Conservation (phyloP, 2,113 vertebrate species). For the Laticauda colubrina region DNA sequence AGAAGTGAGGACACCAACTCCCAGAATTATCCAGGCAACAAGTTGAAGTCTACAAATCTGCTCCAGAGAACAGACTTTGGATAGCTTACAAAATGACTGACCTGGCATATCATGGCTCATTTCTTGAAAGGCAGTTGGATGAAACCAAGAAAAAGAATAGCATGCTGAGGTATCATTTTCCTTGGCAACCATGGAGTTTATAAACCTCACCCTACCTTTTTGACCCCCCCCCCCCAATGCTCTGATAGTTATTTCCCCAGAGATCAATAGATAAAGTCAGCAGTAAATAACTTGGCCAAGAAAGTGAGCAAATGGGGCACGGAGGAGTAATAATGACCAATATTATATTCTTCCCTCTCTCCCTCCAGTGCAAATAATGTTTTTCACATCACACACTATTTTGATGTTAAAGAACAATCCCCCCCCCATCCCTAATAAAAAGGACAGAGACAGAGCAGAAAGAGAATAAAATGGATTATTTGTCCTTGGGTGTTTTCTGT, state of each 20-base stretch:
- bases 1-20: background rate
- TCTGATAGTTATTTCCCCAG: background rate
- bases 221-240: background rate
- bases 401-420: too few species aligned
- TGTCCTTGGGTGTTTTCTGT: too few species aligned
- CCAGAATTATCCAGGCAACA: background rate
- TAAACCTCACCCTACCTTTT: background rate
- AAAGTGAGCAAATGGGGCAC: background rate
- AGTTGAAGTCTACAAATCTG: background rate
- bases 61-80: background rate
- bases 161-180: background rate
- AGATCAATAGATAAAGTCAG: background rate
- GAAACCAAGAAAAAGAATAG: background rate
- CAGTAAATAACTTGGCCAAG: background rate
- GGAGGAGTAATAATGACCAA: background rate
- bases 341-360: background rate
- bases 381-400: background rate
- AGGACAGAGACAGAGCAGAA: too few species aligned
- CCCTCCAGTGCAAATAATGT: background rate
- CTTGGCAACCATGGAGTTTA: background rate
- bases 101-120: background rate
- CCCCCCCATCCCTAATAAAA: too few species aligned
- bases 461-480: too few species aligned
- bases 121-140: background rate
- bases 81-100: background rate